phyloP scores from a whole-genome alignment of 1,140 invertebrate species.

The Tetragnatha versicolor region DNA sequence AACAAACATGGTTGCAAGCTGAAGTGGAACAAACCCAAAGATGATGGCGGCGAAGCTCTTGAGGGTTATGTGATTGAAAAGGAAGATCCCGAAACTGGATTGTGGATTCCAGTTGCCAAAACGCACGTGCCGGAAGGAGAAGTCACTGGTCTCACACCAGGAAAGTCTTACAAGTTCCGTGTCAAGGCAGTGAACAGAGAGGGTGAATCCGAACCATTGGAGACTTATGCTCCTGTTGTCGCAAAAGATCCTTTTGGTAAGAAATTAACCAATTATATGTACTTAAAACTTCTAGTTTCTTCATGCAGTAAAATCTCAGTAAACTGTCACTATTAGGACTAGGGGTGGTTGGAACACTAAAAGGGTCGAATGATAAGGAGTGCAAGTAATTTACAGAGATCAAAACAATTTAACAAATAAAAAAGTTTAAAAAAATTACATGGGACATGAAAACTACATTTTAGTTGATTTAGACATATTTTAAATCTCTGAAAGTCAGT shows the following conservation, averaged over 20 bases:
- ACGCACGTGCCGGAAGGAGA: constrained; percentile 86
- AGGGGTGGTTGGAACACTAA: too few species aligned
- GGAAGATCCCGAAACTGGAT: constrained; percentile 89
- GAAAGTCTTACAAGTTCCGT: constrained; percentile 97
- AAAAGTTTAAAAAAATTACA: too few species aligned
- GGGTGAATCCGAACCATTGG: constrained; percentile 97
- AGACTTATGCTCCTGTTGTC: constrained; percentile 87
- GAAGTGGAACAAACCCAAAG: constrained; percentile 64
- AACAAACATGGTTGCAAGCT: constrained; percentile 70
- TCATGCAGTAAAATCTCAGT: too few species aligned
- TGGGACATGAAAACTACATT: too few species aligned
- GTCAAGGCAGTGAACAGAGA: constrained; percentile 97
- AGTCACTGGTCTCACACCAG: constrained; percentile 86
- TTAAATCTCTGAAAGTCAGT: too few species aligned
- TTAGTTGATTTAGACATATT: too few species aligned
- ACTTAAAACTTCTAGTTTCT: too few species aligned
- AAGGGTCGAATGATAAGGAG: too few species aligned
- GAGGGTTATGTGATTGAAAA: constrained; percentile 95
- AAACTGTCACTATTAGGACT: too few species aligned
- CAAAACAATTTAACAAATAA: too few species aligned
- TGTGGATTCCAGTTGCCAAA: constrained; percentile 89
- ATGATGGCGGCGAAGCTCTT: constrained; percentile 66
- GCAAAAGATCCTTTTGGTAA: constrained; percentile 69
- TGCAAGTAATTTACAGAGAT: too few species aligned
- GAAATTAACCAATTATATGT: too few species aligned